Evolutionary conservation across 2,113 vertebrate species (phyloP).

Genomic region (Bubalus kerabau): DNA sequence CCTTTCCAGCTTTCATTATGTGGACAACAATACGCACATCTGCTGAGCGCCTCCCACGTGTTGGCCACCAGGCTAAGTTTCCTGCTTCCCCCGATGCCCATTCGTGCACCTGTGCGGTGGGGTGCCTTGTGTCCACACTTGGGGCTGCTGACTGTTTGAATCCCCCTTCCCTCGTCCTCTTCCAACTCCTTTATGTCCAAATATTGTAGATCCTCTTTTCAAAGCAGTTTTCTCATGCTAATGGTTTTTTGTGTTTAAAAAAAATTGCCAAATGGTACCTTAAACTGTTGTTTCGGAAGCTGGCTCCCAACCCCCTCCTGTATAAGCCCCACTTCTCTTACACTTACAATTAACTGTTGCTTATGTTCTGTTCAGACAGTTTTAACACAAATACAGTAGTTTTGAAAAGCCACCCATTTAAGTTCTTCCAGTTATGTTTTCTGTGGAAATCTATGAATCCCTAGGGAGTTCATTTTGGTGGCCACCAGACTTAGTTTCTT

Average conservation of each 20-base stretch:
- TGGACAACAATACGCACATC: neutral
- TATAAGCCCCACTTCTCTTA: neutral
- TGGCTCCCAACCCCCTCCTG: neutral
- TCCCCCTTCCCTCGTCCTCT: neutral
- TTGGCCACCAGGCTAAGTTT: neutral
- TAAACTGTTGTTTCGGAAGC: neutral
- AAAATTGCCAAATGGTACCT: neutral
- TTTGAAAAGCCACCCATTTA: neutral
- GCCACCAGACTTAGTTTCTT: neutral
- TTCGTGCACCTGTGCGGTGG: rapidly evolving
- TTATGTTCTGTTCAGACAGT: neutral
- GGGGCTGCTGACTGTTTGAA: neutral
- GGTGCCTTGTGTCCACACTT: neutral
- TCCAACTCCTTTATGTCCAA: neutral
- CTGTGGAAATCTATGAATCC: neutral
- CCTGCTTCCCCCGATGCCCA: neutral
- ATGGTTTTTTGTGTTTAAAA: neutral
- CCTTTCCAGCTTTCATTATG: neutral
- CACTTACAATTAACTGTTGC: neutral
- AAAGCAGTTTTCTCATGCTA: neutral
- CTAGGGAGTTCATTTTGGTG: neutral
- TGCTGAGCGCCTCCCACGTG: neutral
- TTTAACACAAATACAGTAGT: neutral
- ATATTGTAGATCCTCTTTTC: neutral
- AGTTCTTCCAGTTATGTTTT: neutral